Evolutionary conservation across 2,888 invertebrate genomes (phyloP), one percentile per base, ranked within the genome.

Genomic region (Hypena proboscidalis): DNA sequence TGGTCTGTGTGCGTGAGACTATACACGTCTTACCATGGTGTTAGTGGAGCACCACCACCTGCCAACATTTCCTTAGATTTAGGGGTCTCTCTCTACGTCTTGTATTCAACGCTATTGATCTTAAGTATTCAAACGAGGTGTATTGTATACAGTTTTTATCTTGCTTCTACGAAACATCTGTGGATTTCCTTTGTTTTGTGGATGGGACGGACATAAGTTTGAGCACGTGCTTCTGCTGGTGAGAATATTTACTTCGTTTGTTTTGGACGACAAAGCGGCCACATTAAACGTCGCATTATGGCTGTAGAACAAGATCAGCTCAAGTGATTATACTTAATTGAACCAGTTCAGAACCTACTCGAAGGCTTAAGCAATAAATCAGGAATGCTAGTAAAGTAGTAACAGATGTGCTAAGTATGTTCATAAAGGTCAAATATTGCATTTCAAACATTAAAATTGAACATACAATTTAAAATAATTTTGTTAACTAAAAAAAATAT

Each of bases 201-300:
- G 45, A 51, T 26, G 50, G 40, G 48, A 53, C 51, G 50, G 46
- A 64, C 54, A 58, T 60, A 55, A 55, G 57, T 67, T 56, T 53
- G 57, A 75, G 83, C 88, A 85, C 86, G 88, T 84, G 85, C 80
- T 77, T 52, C 46, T 35, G 46, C 47, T 44, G 41, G 56, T 70
- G 67, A 59, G 65, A 75, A 70, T 52, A 41, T 58, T 57, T 56
- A 47, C 45, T 58, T 44, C 19, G 26, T 40, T 43, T 22, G 11
- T 23, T n/a, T 41, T 36, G 34, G 8, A 36, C 5, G 8, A 19
- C 15, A 15, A 22, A 17, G 10, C 13, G 10, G 29, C 17, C 30
- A 25, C 20, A 26, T 34, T 22, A 22, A 27, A 39, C 35, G 38
- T 49, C 35, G 41, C 42, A 38, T 17, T 34, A 38, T 4, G 13